Percentiles rank a stretch among this genome's conserved stretches.
Evolutionary conservation across 2,797 vertebrate species (phyloP).

Genomic region (Hypotaenidia okinawae): DNA sequence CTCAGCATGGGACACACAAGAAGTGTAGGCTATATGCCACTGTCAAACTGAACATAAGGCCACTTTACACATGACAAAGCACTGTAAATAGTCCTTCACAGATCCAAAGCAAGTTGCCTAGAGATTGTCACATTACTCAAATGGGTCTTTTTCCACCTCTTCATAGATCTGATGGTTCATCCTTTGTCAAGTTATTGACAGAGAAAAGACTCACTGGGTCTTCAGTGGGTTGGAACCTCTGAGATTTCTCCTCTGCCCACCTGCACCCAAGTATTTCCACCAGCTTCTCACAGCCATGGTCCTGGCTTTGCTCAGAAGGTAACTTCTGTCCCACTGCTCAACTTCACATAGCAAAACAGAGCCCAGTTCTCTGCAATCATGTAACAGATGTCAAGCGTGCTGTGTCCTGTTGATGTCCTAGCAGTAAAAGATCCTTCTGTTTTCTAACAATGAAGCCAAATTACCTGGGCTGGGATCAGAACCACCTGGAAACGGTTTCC

Average conservation of each 20-base stretch:
- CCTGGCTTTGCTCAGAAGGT: background rate
- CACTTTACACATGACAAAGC: conserved; percentile 37
- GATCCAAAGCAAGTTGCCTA: background rate
- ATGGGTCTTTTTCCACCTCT: background rate
- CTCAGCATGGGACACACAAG: conserved; percentile 8
- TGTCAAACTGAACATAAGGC: conserved; percentile 35
- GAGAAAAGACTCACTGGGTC: background rate
- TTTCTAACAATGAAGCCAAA: background rate
- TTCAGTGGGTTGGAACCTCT: background rate
- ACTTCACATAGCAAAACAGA: background rate
- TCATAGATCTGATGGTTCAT: background rate
- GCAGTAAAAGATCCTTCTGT: background rate
- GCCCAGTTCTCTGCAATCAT: accelerated
- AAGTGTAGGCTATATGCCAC: background rate
- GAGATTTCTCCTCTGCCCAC: background rate
- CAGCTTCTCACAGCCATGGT: background rate
- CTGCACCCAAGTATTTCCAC: background rate
- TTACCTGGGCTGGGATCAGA: background rate
- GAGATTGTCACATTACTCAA: background rate
- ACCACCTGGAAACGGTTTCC: background rate
- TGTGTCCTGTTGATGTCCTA: background rate
- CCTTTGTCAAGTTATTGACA: background rate
- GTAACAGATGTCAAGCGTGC: background rate
- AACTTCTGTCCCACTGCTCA: background rate
- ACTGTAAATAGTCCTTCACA: background rate